A percentile compares a stretch with the other conserved stretches of the same genome.
phyloP scores from a whole-genome alignment of 2,797 vertebrate genomes.

The Lutjanus argentimaculatus region DNA sequence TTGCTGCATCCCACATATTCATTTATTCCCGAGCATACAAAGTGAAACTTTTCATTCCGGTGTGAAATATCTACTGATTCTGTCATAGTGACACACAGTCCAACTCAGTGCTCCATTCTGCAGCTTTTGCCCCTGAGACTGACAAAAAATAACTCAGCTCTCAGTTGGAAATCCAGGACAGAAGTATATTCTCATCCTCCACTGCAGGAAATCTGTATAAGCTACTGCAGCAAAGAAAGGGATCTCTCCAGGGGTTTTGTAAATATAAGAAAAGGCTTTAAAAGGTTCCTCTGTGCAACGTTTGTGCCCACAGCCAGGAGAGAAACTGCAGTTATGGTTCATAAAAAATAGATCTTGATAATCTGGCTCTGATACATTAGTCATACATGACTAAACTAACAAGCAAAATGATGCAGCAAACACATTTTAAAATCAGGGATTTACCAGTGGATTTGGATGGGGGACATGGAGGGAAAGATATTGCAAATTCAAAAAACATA shows the following conservation, averaged over 20 bases:
- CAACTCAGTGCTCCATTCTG: not conserved
- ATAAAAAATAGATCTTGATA: not conserved
- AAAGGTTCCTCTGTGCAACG: slow-evolving; percentile 6
- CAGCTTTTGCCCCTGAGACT: slow-evolving; percentile 32
- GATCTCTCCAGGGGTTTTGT: slow-evolving; percentile 1
- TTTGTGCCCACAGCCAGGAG: not conserved
- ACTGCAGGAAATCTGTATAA: slow-evolving; percentile 34
- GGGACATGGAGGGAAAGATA: too few species aligned
- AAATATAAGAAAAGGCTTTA: slow-evolving; percentile 1
- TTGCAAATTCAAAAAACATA: too few species aligned
- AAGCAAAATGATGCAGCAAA: too few species aligned
- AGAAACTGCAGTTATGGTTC: not conserved
- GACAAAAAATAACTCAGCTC: slow-evolving; percentile 33
- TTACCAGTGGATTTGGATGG: too few species aligned
- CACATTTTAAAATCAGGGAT: too few species aligned
- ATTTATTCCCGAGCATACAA: not conserved
- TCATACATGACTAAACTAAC: not conserved
- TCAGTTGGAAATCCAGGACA: slow-evolving; percentile 55
- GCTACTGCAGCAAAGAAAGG: slow-evolving; percentile 4
- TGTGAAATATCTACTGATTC: not conserved
- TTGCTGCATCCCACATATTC: not conserved
- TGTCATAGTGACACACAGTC: slow-evolving; percentile 7
- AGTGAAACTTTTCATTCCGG: not conserved
- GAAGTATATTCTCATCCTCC: slow-evolving; percentile 38
- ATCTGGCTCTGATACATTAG: not conserved